Conservation (phyloP, 2,888 invertebrate species). For the Cheilosia vernalis region DNA sequence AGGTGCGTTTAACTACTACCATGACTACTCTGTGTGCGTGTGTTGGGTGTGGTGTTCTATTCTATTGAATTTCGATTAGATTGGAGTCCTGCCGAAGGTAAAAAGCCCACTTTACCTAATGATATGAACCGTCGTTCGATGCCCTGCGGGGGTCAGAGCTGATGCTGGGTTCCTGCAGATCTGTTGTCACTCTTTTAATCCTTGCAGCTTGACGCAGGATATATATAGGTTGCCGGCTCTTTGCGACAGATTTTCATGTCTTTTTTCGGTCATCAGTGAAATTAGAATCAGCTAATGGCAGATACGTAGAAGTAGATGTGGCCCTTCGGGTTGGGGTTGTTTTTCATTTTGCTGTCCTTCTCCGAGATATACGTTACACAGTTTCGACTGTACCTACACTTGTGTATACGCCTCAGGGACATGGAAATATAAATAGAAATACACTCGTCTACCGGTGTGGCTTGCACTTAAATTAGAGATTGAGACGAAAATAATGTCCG, state of each 20-base stretch:
- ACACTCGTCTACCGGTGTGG: not conserved
- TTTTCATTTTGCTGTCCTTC: slow-evolving; percentile 18
- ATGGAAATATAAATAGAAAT: slow-evolving; percentile 5
- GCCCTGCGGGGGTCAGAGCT: slow-evolving; percentile 8
- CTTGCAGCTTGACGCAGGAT: slow-evolving; percentile 14
- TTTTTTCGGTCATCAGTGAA: slow-evolving; percentile 30
- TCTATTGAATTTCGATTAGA: slow-evolving; percentile 42
- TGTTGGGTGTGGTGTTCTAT: not conserved
- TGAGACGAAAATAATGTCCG: slow-evolving; percentile 44
- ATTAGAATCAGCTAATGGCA: slow-evolving; percentile 56
- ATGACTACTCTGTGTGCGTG: too few relatives aligned
- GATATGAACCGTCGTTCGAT: slow-evolving; percentile 29
- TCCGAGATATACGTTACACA: slow-evolving; percentile 21
- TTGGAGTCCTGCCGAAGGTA: slow-evolving; percentile 40
- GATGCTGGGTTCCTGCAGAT: not conserved
- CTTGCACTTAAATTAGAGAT: slow-evolving; percentile 25
- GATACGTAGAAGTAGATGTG: slow-evolving; percentile 21
- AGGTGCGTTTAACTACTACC: slow-evolving; percentile 48
- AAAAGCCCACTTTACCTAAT: slow-evolving; percentile 62
- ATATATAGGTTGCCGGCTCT: not conserved
- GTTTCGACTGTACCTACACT: slow-evolving; percentile 14
- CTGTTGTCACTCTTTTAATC: slow-evolving; percentile 43
- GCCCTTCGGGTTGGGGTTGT: slow-evolving; percentile 15
- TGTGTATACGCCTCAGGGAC: slow-evolving; percentile 28
- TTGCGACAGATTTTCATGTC: slow-evolving; percentile 8